Conservation (phyloP, 53 echinoderm and acorn worm species). For the Luidia sarsii region DNA sequence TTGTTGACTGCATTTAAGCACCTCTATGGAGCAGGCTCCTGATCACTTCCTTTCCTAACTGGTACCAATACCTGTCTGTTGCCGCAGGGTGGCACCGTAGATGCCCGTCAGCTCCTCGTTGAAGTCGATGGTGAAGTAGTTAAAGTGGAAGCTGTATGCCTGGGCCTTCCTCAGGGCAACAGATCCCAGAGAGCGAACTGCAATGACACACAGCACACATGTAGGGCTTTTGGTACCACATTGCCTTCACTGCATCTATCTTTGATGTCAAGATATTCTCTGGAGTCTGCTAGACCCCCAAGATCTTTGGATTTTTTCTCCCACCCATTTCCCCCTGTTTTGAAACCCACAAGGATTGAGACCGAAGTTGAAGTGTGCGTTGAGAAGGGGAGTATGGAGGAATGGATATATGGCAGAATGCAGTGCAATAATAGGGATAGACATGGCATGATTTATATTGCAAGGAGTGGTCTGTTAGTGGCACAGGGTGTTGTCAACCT, state of each 20-base stretch:
- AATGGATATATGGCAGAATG: too few relatives aligned
- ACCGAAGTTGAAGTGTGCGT: too few relatives aligned
- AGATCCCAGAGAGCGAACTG: slow-evolving; percentile 93
- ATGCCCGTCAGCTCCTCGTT: slow-evolving; percentile 85
- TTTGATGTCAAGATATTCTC: neutral
- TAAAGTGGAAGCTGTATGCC: slow-evolving; percentile 74
- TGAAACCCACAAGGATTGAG: too few relatives aligned
- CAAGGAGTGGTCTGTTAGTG: too few relatives aligned
- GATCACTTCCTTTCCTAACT: neutral
- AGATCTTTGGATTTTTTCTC: too few relatives aligned
- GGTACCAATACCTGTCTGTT: slow-evolving; percentile 79
- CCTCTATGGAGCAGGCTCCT: neutral
- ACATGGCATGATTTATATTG: too few relatives aligned
- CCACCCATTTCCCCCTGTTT: too few relatives aligned
- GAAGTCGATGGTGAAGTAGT: slow-evolving; percentile 89
- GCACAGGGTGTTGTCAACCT: too few relatives aligned
- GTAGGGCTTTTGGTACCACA: neutral
- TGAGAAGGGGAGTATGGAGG: too few relatives aligned
- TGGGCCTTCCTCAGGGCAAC: slow-evolving; percentile 76
- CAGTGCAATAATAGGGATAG: too few relatives aligned
- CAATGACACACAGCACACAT: neutral
- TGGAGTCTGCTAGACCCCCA: too few relatives aligned
- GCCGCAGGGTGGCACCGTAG: slow-evolving; percentile 79
- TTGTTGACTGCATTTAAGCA: too few relatives aligned
- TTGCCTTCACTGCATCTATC: neutral